Conservation (phyloP, 2,113 vertebrate species). For the Istiophorus platypterus region DNA sequence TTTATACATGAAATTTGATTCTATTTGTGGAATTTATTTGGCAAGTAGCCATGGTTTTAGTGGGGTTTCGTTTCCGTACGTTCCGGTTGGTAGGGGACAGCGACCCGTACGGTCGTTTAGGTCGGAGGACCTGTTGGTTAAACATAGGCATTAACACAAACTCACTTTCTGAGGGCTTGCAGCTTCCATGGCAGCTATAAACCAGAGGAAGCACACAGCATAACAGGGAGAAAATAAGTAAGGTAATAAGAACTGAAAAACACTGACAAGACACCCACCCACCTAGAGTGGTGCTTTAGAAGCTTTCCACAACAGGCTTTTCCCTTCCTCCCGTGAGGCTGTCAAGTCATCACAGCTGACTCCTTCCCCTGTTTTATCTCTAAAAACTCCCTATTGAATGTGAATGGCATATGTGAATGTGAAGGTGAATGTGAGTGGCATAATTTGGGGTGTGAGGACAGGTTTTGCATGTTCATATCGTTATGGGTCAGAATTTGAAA, state of each 20-base stretch:
- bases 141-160: neutral
- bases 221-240: neutral
- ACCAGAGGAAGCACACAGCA: slow-evolving; percentile 1
- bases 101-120: neutral
- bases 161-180: neutral
- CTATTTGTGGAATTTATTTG: neutral
- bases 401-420: neutral
- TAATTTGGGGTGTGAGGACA: neutral
- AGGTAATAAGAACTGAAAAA: slow-evolving; percentile 39
- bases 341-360: slow-evolving; percentile 34
- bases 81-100: neutral
- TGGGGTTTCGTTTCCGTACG: neutral
- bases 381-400: slow-evolving; percentile 2
- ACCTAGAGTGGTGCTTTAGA: slow-evolving; percentile 37
- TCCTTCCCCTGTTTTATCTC: slow-evolving; percentile 6
- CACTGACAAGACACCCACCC: slow-evolving; percentile 21
- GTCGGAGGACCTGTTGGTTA: neutral
- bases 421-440: slow-evolving; percentile 1
- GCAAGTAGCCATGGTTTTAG: neutral
- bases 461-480: slow-evolving; percentile 20
- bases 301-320: slow-evolving; percentile 33
- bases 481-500: slow-evolving; percentile 10
- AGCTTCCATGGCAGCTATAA: slow-evolving; percentile 1
- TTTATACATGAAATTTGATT: neutral
- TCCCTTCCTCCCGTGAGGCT: slow-evolving; percentile 27